These are phyloP conservation scores for Delphinapterus leucas DNA, from an alignment of 2,113 vertebrate species.

Conservation along the genomic window DNA sequence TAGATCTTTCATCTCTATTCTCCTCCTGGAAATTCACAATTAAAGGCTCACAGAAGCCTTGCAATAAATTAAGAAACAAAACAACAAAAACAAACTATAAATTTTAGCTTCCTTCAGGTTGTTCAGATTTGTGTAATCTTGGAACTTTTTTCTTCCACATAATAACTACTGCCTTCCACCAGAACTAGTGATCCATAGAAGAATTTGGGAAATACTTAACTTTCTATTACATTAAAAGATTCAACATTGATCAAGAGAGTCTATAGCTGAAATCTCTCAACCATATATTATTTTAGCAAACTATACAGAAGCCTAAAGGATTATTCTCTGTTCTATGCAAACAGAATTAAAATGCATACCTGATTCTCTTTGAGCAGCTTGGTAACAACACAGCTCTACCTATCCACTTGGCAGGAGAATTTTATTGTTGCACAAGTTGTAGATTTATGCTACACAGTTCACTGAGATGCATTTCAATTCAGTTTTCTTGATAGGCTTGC, in stretches of 20 bases:
- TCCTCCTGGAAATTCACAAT: constrained; percentile 20
- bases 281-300: not conserved
- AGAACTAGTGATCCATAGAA: not conserved
- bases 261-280: constrained; percentile 11
- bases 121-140: not conserved
- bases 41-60: not conserved
- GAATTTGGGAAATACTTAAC: not conserved
- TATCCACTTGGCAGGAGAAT: not conserved
- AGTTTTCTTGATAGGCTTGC: not conserved
- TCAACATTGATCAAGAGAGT: not conserved
- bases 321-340: constrained; percentile 17
- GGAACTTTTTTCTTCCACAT: not conserved
- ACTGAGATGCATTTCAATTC: constrained; percentile 43
- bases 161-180: not conserved
- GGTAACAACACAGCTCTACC: not conserved
- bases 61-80: not conserved
- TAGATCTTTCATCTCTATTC: not conserved
- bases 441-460: constrained; percentile 22
- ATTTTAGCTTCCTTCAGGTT: not conserved
- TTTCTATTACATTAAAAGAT: not conserved
- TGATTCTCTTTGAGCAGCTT: not conserved
- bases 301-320: not conserved
- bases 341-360: not conserved
- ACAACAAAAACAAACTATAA: not conserved
- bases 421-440: constrained; percentile 11